Percentiles rank a stretch among this genome's conserved stretches.
Evolutionary conservation across 2,888 invertebrate species (phyloP).

Genomic region (Asteroscopus sphinx): DNA sequence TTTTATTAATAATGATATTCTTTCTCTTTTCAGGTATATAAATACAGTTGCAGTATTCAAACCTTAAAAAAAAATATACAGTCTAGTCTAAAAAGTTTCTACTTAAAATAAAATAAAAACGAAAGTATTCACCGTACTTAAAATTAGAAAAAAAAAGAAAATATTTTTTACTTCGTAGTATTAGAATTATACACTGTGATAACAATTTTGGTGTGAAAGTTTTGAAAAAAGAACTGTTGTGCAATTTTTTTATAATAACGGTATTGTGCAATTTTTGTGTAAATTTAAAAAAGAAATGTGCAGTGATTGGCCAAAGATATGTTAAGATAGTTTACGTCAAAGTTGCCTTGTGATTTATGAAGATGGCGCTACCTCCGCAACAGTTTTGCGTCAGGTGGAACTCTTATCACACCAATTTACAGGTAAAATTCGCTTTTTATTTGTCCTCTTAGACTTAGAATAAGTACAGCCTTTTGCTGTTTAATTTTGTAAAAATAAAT

Average conservation of each 20-base stretch:
- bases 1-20: slow-evolving; percentile 22
- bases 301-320: slow-evolving; percentile 60
- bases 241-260: slow-evolving; percentile 60
- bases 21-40: slow-evolving; percentile 69
- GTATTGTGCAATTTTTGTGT: slow-evolving; percentile 76
- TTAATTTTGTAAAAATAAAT: too few species aligned
- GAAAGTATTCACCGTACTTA: slow-evolving; percentile 82
- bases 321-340: slow-evolving; percentile 50
- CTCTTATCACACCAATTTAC: slow-evolving; percentile 94
- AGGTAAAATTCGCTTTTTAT: slow-evolving; percentile 73
- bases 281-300: slow-evolving; percentile 31
- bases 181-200: slow-evolving; percentile 71
- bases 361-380: slow-evolving; percentile 89
- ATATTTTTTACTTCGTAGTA: slow-evolving; percentile 59
- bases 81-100: slow-evolving; percentile 88
- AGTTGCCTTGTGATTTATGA: slow-evolving; percentile 49
- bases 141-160: slow-evolving; percentile 53
- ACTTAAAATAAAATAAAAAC: slow-evolving; percentile 71
- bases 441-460: not conserved
- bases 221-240: slow-evolving; percentile 52
- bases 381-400: slow-evolving; percentile 95
- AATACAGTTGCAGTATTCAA: slow-evolving; percentile 77
- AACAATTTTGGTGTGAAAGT: slow-evolving; percentile 51
- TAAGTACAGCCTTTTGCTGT: too few species aligned
- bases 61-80: slow-evolving; percentile 63